Evolutionary conservation across 2,113 vertebrate species (phyloP), one percentile per base, ranked within the genome.

Genomic region (Halcyon malimbica): DNA sequence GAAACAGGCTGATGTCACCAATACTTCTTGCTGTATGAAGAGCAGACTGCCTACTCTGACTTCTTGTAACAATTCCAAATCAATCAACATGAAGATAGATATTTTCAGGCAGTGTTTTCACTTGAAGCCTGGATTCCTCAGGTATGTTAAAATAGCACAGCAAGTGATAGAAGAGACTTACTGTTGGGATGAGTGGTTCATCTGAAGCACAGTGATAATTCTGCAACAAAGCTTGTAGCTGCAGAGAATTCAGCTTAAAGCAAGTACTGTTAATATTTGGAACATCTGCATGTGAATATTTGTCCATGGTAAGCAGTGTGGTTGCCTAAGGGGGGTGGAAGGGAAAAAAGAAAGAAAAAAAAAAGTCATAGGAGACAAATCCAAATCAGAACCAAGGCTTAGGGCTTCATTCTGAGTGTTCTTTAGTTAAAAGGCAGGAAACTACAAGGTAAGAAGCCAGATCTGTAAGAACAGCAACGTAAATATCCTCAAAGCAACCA

Each of bases 201-300:
- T 99, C 99, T 1, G 99, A 99, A 41, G 99, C 99, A 94, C 99
- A 99, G 97, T 99, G 99, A 89, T 99, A 99, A 97, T 99, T 99
- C 93, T 98, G 99, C 96, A 99, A 94, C 83, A 99, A 97, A 67
- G 99, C 99, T 46, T 99, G 98, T 4, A 99, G 98, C 89, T 99
- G 99, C 94, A 99, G 97, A 11, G 99, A 99, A 97, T 99, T 99
- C 91, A 99, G 97, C 96, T 99, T 99, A 96, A 99, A 99, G 98
- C 99, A 99, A 91, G 99, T 99, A 97, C 99, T 99, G 93, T 99
- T 99, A 96, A 99, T 99, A 94, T 98, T 99, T 93, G 99, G 98
- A 79, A 99, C 98, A 70, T 99, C 99, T 59, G 99, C 99, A 96
- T 98, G 98, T 37, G 99, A 99, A 25, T 99, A 99, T 77, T 99